Conservation (phyloP, 2,888 invertebrate species). For the Sipha maydis region DNA sequence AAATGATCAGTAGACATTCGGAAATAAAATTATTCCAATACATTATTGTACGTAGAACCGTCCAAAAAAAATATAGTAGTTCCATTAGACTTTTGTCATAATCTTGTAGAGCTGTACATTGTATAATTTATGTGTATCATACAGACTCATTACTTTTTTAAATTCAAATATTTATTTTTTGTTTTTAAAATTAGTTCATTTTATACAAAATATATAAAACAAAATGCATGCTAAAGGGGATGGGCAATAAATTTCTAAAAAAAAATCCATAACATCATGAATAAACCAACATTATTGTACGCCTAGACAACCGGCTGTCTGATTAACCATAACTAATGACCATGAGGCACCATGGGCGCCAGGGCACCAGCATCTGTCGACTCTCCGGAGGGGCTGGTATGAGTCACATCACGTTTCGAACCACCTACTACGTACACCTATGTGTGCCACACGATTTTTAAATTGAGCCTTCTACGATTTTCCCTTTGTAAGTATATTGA, state of each 20-base stretch:
- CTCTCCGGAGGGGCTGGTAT: slow-evolving; percentile 34
- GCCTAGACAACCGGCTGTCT: slow-evolving; percentile 57
- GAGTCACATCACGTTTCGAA: slow-evolving; percentile 50
- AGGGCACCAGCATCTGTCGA: slow-evolving; percentile 56
- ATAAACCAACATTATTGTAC: slow-evolving; percentile 23
- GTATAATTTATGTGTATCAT: too few relatives aligned
- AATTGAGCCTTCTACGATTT: slow-evolving; percentile 16
- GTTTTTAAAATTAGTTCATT: not conserved
- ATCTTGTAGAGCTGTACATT: too few relatives aligned
- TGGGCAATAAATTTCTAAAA: slow-evolving; percentile 1
- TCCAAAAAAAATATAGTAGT: too few relatives aligned
- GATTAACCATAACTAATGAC: slow-evolving; percentile 61
- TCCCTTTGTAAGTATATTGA: not conserved
- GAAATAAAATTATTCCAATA: too few relatives aligned
- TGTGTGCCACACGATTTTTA: not conserved
- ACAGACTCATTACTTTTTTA: too few relatives aligned
- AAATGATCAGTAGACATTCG: too few relatives aligned
- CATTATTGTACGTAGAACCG: too few relatives aligned
- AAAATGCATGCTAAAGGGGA: not conserved
- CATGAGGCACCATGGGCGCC: slow-evolving; percentile 39
- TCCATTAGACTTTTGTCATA: too few relatives aligned
- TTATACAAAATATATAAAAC: not conserved
- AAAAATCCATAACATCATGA: slow-evolving; percentile 26
- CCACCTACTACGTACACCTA: slow-evolving; percentile 35
- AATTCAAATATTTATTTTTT: too few relatives aligned